Evolutionary conservation across 1,140 invertebrate genomes (phyloP), one percentile per base, ranked within the genome.

Genomic region (Heliconius melpomene): DNA sequence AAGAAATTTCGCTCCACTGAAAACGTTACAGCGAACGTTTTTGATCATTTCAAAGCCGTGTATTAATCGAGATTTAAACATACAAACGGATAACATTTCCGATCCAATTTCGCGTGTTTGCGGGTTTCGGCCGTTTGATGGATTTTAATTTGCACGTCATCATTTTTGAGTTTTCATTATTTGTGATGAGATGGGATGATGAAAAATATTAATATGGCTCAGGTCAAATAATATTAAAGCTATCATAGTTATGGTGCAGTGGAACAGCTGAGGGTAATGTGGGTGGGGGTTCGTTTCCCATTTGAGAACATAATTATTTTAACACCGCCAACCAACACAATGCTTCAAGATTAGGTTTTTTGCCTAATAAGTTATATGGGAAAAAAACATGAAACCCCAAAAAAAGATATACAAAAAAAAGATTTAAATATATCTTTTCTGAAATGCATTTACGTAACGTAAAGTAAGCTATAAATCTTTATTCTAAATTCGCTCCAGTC

Each of bases 401-500:
- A 16, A 16, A 40, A 13, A 16, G 13, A 46, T 16, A 46, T 46
- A 46, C 0, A 13, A 0, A 5, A 46, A 46, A 46, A 46, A 20
- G 16, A 20, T 52, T 52, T 52, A 60, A 57, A 60, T 66, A 66
- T 66, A 66, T 29, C 60, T 29, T 16, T 66, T 9, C 60, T 16
- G n/a, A 11, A 66, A 66, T 66, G 60, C 23, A 66, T 66, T 66
- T 66, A 9, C 60, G n/a, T 52, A 60, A 60, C 20, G 54, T 60
- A 60, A 60, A 60, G 54, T n/a, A 8, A 8, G 26, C 60, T 60
- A 66, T 76, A 66, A 76, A 76, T 76, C 74, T 75, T 75, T 75
- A 75, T 76, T 76, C 36, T 76, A 76, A 76, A 76, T 76, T 40
- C 54, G 32, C 38, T 76, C 54, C 13, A 76, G 74, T 76, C 57